Conservation (phyloP, 2,888 invertebrate genomes). For the Cepaea hortensis region DNA sequence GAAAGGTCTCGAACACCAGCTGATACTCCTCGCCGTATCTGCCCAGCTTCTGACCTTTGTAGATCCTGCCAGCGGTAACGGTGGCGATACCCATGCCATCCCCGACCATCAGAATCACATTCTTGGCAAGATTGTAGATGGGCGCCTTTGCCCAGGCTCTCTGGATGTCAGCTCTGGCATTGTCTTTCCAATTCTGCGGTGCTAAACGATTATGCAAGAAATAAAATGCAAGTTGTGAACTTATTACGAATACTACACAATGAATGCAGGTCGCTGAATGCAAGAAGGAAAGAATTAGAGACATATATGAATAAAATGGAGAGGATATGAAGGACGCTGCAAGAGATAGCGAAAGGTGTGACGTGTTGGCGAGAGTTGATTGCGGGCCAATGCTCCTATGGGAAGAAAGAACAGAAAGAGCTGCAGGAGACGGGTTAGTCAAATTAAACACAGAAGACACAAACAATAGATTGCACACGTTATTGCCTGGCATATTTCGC, state of each 20-base stretch:
- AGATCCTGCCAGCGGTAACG: conserved; percentile 84
- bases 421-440: too few relatives aligned
- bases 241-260: too few relatives aligned
- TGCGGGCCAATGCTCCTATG: too few relatives aligned
- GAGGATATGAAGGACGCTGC: too few relatives aligned
- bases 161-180: conserved; percentile 29
- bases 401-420: too few relatives aligned
- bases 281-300: neutral
- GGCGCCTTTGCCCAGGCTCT: conserved; percentile 20
- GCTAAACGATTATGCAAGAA: conserved; percentile 1
- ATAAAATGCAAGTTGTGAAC: too few relatives aligned
- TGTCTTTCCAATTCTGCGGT: conserved; percentile 24
- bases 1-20: conserved; percentile 88
- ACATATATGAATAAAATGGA: neutral
- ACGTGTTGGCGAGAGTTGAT: too few relatives aligned
- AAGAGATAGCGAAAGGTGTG: too few relatives aligned
- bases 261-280: too few relatives aligned
- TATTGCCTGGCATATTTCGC: too few relatives aligned
- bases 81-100: conserved; percentile 91
- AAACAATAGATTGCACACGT: too few relatives aligned
- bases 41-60: conserved; percentile 81
- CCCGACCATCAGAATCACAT: conserved; percentile 88
- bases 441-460: too few relatives aligned
- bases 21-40: conserved; percentile 83
- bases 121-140: conserved; percentile 81